Evolutionary conservation across 1,140 invertebrate genomes (phyloP), one percentile per base, ranked within the genome.

Genomic region (Macrobrachium nipponense): DNA sequence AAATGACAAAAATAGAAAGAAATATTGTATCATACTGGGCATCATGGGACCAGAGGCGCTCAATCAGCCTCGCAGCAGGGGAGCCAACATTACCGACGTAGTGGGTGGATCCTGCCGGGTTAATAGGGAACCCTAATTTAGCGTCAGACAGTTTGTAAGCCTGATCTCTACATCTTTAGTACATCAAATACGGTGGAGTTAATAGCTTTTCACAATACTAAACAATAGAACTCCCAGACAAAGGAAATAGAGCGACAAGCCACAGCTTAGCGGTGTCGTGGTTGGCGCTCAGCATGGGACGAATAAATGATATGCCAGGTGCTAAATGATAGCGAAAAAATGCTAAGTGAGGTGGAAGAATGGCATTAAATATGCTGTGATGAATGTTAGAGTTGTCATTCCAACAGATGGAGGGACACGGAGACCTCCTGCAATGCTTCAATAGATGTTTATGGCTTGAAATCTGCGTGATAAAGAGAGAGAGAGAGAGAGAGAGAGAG

Each of bases 61-160:
- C 76, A 78, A 78, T 78, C 76, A 78, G 60, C 23, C 60, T 78
- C 76, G 20, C 76, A 61, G 76, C 76, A 78, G 76, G 76, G 76
- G 76, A n/a, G 76, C 76, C 76, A 78, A 78, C 76, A 78, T 78
- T 78, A 78, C 76, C 76, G 76, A 62, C 76, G 61, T 61, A 27
- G 76, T 78, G 76, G 76, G 59, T 27, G 76, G 76, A 27, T 78
- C 76, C 76, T 36, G 76, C 58, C 60, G 76, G n/a, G 59, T 78
- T 78, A 78, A 78, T 78, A 78, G 76, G 27, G 76, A 36, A 58
- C 18, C 76, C 76, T 78, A 78, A 78, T 78, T 62, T 78, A 78
- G 76, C 36, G 76, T 78, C 60, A 60, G 76, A 62, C 76, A 62
- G 76, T 78, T 78, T 78, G 76, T 78, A 78, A 61, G 76, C 76